Conservation (phyloP, 2,888 invertebrate species). For the Slavum lentiscoides region DNA sequence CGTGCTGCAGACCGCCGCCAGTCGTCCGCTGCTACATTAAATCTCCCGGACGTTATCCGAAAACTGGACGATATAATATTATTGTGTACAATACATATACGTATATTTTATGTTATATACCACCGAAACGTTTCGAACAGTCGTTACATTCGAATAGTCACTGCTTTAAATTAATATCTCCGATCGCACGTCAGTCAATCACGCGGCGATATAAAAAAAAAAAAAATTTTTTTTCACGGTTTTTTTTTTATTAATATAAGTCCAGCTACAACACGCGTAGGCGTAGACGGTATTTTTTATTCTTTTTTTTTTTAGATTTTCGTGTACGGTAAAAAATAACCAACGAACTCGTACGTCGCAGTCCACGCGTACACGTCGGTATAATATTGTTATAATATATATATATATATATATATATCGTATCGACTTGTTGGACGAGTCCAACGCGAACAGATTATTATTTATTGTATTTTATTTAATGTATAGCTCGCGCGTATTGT, state of each 20-base stretch:
- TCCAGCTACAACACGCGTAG: conserved; percentile 7
- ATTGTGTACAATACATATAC: too few relatives aligned
- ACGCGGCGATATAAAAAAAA: not conserved
- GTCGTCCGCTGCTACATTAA: too few relatives aligned
- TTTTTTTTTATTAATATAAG: not conserved
- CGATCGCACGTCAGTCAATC: conserved; percentile 48
- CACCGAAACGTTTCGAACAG: conserved; percentile 27
- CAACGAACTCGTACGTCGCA: not conserved
- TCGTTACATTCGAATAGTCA: conserved; percentile 37
- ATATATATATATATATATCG: too few relatives aligned
- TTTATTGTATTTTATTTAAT: too few relatives aligned
- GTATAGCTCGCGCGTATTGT: too few relatives aligned
- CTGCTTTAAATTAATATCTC: conserved; percentile 44
- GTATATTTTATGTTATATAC: not conserved
- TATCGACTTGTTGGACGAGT: too few relatives aligned
- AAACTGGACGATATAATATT: too few relatives aligned
- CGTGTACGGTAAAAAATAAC: not conserved
- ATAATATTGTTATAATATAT: too few relatives aligned
- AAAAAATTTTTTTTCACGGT: not conserved
- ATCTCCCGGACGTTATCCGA: too few relatives aligned
- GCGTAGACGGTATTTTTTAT: not conserved
- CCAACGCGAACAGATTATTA: too few relatives aligned
- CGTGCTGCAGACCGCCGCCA: too few relatives aligned
- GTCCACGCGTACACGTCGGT: too few relatives aligned
- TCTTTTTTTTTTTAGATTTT: not conserved